Evolutionary conservation across 2,888 invertebrate genomes (phyloP).

Genomic region (Cotesia congregata): DNA sequence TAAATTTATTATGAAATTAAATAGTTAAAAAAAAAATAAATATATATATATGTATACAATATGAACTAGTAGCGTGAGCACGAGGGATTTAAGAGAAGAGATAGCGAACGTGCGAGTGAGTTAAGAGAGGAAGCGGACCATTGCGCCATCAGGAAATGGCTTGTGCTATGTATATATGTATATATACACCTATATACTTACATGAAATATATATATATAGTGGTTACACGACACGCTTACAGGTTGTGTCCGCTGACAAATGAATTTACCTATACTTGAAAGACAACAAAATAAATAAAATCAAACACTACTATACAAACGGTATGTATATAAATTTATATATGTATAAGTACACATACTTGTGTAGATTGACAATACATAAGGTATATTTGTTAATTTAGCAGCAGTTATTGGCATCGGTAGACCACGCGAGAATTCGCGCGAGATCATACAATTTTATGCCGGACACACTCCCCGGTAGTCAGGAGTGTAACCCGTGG

Average conservation of each 20-base stretch:
- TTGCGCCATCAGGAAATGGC: conserved; percentile 67
- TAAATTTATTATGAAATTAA: background rate
- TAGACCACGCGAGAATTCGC: conserved; percentile 25
- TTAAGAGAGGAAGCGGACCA: conserved; percentile 61
- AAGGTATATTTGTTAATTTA: conserved; percentile 3
- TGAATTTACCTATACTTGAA: background rate
- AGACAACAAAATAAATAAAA: background rate
- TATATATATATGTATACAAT: background rate
- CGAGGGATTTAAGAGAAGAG: conserved; percentile 23
- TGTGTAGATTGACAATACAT: background rate
- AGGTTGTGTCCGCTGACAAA: conserved; percentile 26
- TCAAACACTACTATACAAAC: background rate
- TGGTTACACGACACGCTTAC: conserved; percentile 27
- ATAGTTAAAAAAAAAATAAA: background rate
- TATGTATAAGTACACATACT: background rate
- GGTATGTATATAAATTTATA: background rate
- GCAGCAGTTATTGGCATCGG: background rate
- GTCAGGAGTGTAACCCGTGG: conserved; percentile 13
- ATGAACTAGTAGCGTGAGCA: conserved; percentile 25
- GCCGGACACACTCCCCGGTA: conserved; percentile 29
- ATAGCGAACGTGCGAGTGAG: conserved; percentile 34
- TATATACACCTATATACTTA: conserved; percentile 23
- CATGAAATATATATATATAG: background rate
- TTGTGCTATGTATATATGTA: conserved; percentile 38
- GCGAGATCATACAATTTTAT: conserved; percentile 31